phyloP scores from a whole-genome alignment of 2,113 vertebrate genomes.

The Ramphastos sulfuratus region DNA sequence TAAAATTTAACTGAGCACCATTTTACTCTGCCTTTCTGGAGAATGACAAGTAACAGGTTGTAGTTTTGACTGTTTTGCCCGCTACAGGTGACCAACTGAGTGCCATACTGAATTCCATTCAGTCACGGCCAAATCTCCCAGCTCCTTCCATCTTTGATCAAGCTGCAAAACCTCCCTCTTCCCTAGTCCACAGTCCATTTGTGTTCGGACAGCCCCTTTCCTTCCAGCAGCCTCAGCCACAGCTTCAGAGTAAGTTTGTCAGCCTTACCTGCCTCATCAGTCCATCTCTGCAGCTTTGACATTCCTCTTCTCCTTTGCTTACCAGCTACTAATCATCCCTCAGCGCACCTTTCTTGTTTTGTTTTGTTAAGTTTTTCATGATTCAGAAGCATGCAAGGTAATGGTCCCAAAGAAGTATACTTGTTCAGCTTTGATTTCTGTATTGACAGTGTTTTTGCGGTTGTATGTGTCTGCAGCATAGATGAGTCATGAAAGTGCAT shows the following conservation, averaged over 20 bases:
- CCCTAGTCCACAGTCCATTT: slow-evolving; percentile 99
- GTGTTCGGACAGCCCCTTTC: slow-evolving; percentile 99
- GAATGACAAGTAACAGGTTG: slow-evolving; percentile 86
- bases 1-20: slow-evolving; percentile 60
- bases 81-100: slow-evolving; percentile 99
- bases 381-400: slow-evolving; percentile 62
- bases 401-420: slow-evolving; percentile 43
- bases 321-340: slow-evolving; percentile 61
- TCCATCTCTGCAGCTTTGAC: slow-evolving; percentile 77
- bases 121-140: slow-evolving; percentile 98
- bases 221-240: slow-evolving; percentile 97
- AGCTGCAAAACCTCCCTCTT: slow-evolving; percentile 97
- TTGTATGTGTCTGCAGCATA: background rate
- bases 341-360: slow-evolving; percentile 58
- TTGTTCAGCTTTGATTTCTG: slow-evolving; percentile 13
- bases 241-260: slow-evolving; percentile 99
- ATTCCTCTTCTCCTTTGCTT: slow-evolving; percentile 70
- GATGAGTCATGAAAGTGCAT: background rate
- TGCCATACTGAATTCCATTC: slow-evolving; percentile 99
- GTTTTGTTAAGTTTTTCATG: slow-evolving; percentile 50
- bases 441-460: background rate
- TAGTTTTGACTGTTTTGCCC: slow-evolving; percentile 98
- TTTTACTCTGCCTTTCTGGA: slow-evolving; percentile 68
- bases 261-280: slow-evolving; percentile 82
- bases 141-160: slow-evolving; percentile 99